Percentiles rank a stretch among this genome's conserved stretches.
Evolutionary conservation across 2,113 vertebrate species (phyloP).

Genomic region (Phoxinus phoxinus): DNA sequence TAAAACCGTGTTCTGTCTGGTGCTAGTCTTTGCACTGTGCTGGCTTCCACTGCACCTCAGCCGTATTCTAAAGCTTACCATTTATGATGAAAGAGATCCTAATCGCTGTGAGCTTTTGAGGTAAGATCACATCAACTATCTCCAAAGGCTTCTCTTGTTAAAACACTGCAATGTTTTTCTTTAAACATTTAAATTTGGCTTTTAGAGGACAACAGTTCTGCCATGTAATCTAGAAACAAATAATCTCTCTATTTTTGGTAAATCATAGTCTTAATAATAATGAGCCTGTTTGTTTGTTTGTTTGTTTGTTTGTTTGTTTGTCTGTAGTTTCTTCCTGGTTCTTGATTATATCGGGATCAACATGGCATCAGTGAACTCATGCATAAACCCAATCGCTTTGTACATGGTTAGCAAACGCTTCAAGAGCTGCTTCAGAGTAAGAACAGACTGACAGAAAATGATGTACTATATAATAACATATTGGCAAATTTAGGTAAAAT

Average conservation of each 20-base stretch:
- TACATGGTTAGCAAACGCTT: slow-evolving; percentile 99
- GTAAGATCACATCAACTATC: slow-evolving; percentile 69
- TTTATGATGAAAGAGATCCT: slow-evolving; percentile 89
- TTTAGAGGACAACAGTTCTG: neutral
- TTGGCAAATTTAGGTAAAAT: too few species aligned
- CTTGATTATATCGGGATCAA: slow-evolving; percentile 97
- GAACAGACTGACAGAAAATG: neutral
- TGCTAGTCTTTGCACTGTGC: slow-evolving; percentile 93
- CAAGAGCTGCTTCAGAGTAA: slow-evolving; percentile 98
- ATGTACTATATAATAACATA: neutral
- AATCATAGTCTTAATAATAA: neutral
- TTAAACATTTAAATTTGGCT: neutral
- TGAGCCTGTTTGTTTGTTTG: slow-evolving; percentile 14
- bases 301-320: slow-evolving; percentile 46
- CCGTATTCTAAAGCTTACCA: slow-evolving; percentile 90
- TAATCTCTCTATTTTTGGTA: neutral
- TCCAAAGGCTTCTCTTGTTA: neutral
- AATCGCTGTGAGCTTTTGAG: slow-evolving; percentile 95
- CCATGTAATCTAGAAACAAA: neutral
- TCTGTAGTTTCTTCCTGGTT: slow-evolving; percentile 88
- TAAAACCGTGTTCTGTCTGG: slow-evolving; percentile 95
- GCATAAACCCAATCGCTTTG: slow-evolving; percentile 97
- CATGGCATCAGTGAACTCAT: slow-evolving; percentile 97
- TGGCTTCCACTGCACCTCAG: slow-evolving; percentile 97
- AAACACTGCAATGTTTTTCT: neutral